Base-by-base conservation (phyloP, 2,888 invertebrate genomes). In the Drosophila nigricruria region DNA sequence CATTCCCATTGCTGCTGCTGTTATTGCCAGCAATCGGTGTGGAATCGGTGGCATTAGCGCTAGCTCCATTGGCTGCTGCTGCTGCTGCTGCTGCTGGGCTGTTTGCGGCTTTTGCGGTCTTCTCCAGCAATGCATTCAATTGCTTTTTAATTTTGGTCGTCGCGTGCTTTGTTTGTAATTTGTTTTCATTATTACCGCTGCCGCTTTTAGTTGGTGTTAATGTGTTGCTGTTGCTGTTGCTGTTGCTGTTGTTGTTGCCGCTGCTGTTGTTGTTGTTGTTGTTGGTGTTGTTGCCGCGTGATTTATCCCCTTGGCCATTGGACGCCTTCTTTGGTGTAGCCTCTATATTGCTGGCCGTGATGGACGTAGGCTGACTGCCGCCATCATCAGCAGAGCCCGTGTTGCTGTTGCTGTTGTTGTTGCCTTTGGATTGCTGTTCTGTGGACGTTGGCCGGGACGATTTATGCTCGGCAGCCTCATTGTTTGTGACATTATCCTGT, bases 401-500 rank as follows among this genome's bases (percentile, higher is more conserved):
- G 61, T 42, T 61, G 61, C 52, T 73, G 40, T 56, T 63, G 63
- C 61, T 66, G 57, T 16, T 50, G 64, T 18, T 62, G 63, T 34
- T 58, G 62, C 14, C 23, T 36, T 61, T 61, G 5, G 57, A 16
- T 40, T 56, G 64, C 18, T 61, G 67, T 6, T 74, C 60, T 4
- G 38, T n/a, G 36, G 59, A 30, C 20, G 66, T 34, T 5, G 78
- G 69, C 40, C 77, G 89, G 49, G 89, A 63, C 6, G 90, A 82
- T 62, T 91, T 91, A 59, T 91, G 84, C 45, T 91, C 97, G 0
- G 97, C 96, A 3, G 96, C 97, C 92, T 98, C 97, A 20, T 97
- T 96, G 92, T 97, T 97, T 70, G 96, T 95, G 62, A 98, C 96
- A 93, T 97, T 97, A 93, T 98, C 98, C 92, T 97, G 97, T 92